Conservation (phyloP, 1,140 invertebrate genomes). For the Parasteatoda tepidariorum region DNA sequence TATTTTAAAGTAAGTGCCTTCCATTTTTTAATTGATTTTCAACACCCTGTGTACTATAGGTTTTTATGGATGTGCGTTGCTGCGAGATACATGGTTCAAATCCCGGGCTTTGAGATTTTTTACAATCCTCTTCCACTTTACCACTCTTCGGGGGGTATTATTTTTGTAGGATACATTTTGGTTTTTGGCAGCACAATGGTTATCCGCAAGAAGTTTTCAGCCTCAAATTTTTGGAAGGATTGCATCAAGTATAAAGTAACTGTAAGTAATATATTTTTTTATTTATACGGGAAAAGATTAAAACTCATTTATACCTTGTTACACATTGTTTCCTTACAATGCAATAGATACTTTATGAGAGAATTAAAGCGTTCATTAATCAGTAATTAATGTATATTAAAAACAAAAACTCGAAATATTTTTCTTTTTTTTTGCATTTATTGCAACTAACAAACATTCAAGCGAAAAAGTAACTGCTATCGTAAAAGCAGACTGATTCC, state of each 20-base stretch:
- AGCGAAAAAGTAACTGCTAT: too few relatives aligned
- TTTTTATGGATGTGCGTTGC: slow-evolving; percentile 31
- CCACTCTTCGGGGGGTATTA: slow-evolving; percentile 91
- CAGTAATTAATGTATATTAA: neutral
- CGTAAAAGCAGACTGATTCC: too few relatives aligned
- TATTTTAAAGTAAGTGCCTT: too few relatives aligned
- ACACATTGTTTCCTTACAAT: too few relatives aligned
- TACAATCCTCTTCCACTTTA: slow-evolving; percentile 94
- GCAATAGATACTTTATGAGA: neutral
- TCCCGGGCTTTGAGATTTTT: slow-evolving; percentile 78
- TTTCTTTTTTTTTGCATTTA: neutral
- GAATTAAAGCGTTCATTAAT: neutral
- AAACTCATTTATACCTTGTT: too few relatives aligned
- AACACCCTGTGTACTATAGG: too few relatives aligned
- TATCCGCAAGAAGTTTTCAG: slow-evolving; percentile 94
- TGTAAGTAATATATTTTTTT: slow-evolving; percentile 77
- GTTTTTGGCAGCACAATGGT: slow-evolving; percentile 86
- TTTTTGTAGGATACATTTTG: slow-evolving; percentile 84
- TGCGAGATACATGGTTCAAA: slow-evolving; percentile 69
- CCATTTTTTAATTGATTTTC: too few relatives aligned
- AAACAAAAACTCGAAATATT: neutral
- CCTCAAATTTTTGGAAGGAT: slow-evolving; percentile 94
- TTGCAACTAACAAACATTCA: too few relatives aligned
- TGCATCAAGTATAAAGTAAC: slow-evolving; percentile 94
- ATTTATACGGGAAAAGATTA: too few relatives aligned